Evolutionary conservation across 2,113 vertebrate species (phyloP).

Genomic region (Lamprologus sp.): DNA sequence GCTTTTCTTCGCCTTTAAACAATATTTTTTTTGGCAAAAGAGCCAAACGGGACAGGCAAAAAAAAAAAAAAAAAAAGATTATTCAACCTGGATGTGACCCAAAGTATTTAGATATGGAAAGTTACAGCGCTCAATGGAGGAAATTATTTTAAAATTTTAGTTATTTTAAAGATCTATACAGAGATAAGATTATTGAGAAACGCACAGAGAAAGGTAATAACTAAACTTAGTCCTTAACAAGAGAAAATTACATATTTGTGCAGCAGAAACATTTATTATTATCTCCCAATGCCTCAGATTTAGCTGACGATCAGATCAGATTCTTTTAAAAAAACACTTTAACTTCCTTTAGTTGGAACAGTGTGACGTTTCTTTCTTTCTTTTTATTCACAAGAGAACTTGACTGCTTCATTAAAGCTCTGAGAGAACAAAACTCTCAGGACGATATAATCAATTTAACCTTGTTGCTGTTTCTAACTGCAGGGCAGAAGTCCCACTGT

Average conservation of each 20-base stretch:
- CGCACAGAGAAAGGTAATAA: fast-evolving
- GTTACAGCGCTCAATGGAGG: fast-evolving
- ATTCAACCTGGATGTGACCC: neutral
- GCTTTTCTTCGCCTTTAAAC: too few species aligned
- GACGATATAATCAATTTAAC: neutral
- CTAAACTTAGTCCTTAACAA: neutral
- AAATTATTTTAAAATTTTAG: fast-evolving
- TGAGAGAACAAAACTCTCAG: neutral
- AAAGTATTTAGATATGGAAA: neutral
- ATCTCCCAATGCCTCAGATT: neutral
- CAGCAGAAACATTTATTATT: neutral
- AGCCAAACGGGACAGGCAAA: too few species aligned
- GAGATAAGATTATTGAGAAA: neutral
- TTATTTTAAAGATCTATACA: neutral
- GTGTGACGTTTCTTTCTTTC: neutral
- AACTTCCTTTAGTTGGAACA: neutral
- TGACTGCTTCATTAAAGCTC: neutral
- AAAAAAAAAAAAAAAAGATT: neutral
- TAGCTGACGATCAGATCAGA: fast-evolving
- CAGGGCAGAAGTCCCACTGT: constrained; percentile 28
- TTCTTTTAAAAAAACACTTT: neutral
- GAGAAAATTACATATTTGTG: neutral
- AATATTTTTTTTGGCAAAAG: too few species aligned
- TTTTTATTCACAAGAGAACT: neutral
- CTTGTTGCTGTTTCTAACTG: neutral